Evolutionary conservation across 2,113 vertebrate genomes (phyloP).

Genomic region (Hoplias malabaricus): DNA sequence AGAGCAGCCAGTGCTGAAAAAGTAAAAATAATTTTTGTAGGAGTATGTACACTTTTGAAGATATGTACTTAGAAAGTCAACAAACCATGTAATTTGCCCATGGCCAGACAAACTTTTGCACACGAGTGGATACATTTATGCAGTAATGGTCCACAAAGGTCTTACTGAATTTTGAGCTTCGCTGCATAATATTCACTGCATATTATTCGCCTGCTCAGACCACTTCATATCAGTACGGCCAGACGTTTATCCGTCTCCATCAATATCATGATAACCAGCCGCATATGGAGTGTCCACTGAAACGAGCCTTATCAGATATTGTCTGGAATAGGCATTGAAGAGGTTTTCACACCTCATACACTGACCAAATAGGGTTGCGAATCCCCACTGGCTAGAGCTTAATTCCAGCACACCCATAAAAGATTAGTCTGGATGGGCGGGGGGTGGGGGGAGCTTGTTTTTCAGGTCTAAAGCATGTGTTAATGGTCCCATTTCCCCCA

Average conservation of each 20-base stretch:
- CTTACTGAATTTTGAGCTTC: background rate
- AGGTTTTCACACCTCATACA: conserved; percentile 50
- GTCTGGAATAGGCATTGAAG: conserved; percentile 22
- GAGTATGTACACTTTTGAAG: no score
- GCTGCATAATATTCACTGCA: background rate
- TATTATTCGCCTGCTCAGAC: background rate
- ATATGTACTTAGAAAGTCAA: no score
- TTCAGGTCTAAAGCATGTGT: conserved; percentile 41
- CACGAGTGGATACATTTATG: background rate
- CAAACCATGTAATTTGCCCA: no score
- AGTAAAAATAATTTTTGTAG: no score
- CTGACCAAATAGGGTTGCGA: conserved; percentile 42
- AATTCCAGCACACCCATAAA: conserved; percentile 26
- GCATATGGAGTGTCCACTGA: background rate
- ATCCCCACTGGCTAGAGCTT: conserved; percentile 44
- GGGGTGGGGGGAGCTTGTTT: background rate
- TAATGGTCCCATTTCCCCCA: conserved; percentile 34
- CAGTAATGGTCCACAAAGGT: background rate
- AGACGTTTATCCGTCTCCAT: conserved; percentile 31
- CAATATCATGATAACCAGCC: conserved; percentile 21
- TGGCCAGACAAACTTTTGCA: background rate
- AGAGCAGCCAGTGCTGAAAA: no score
- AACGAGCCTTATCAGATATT: conserved; percentile 14
- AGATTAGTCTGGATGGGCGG: conserved; percentile 29
- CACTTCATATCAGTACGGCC: background rate